Percentiles rank a stretch among this genome's conserved stretches.
Evolutionary conservation across 2,113 vertebrate species (phyloP).

Genomic region (Crotophaga sulcirostris): DNA sequence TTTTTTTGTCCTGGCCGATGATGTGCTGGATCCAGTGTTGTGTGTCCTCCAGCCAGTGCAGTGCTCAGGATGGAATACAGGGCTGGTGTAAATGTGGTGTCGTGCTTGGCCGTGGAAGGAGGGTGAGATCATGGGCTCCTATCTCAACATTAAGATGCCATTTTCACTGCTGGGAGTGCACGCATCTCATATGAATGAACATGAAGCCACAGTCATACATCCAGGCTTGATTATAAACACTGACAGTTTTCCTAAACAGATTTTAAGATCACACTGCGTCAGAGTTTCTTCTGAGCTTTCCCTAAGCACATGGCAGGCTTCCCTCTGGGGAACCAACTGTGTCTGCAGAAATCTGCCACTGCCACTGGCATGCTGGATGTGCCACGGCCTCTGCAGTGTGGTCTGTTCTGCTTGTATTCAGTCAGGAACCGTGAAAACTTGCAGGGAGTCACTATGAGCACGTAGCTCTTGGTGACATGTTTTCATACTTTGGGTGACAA

Average conservation of each 20-base stretch:
- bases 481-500: neutral
- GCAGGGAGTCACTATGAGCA: neutral
- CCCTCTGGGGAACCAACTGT: neutral
- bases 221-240: neutral
- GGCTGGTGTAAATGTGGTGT: neutral
- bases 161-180: neutral
- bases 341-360: neutral
- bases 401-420: neutral
- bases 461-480: accelerated
- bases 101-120: neutral
- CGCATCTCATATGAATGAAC: neutral
- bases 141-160: neutral
- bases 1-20: neutral
- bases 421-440: accelerated
- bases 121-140: neutral
- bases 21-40: neutral
- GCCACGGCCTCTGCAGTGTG: neutral
- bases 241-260: neutral
- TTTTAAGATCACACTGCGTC: neutral
- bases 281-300: neutral
- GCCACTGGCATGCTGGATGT: accelerated
- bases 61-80: neutral
- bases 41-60: neutral
- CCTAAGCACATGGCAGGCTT: neutral
- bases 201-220: neutral